A percentile compares a stretch with the other conserved stretches of the same genome.
Conservation (phyloP, 2,797 vertebrate genomes). For the Hydrophis major region DNA sequence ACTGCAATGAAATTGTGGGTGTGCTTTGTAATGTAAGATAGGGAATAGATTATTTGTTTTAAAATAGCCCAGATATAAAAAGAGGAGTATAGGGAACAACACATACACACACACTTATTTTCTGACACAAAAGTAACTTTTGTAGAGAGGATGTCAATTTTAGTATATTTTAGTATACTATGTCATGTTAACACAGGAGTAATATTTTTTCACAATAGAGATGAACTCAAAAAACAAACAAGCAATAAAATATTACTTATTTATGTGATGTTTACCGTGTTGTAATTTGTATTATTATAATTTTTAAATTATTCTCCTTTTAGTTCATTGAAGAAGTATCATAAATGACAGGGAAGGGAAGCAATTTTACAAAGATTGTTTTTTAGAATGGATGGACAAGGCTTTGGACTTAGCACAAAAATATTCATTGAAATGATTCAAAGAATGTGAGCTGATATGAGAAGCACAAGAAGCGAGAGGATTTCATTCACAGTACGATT, state of each 20-base stretch:
- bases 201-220: slow-evolving; percentile 33
- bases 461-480: background rate
- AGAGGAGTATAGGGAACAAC: background rate
- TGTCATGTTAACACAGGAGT: slow-evolving; percentile 10
- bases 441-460: slow-evolving; percentile 16
- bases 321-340: background rate
- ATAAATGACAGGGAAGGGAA: slow-evolving; percentile 34
- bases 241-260: slow-evolving; percentile 19
- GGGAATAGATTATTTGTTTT: background rate
- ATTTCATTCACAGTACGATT: background rate
- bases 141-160: slow-evolving; percentile 9
- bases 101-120: background rate
- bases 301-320: slow-evolving; percentile 6
- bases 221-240: slow-evolving; percentile 17
- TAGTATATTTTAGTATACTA: no score
- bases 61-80: background rate
- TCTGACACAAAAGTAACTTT: slow-evolving; percentile 31
- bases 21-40: slow-evolving; percentile 2
- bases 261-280: slow-evolving; percentile 4
- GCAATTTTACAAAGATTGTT: slow-evolving; percentile 39
- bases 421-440: background rate
- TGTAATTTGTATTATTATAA: background rate
- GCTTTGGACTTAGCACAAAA: background rate
- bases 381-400: slow-evolving; percentile 13
- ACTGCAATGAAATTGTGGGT: background rate